Evolutionary conservation across 2,797 vertebrate species (phyloP), one percentile per base, ranked within the genome.

Genomic region (Paedocypris micromegethes): DNA sequence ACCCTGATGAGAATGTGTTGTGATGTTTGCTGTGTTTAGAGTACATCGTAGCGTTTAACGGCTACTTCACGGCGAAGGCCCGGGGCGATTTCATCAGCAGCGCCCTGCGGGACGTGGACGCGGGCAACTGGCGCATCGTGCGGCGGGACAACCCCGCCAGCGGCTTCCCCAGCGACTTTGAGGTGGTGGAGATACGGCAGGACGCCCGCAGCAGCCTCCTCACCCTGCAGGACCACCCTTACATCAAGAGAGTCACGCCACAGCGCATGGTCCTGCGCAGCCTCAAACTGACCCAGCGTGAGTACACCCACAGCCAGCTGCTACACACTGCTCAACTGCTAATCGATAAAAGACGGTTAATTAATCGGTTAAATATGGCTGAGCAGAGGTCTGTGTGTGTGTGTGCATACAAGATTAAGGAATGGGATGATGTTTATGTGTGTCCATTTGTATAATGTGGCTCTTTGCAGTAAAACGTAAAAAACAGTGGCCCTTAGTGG

Each of bases 121-220:
- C 88, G 5, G 86, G 91, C 75, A 92, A 93, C 75, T 99, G 97
- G 97, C 92, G 89, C 85, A 94, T 99, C 41, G 86, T 99, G 66
- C 93, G 92, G 51, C 87, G 97, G 64, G 89, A 96, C 83, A 99
- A 99, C 84, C 94, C 97, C 0, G 97, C 96, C 70, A 94, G 94
- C 1, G 92, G 98, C 85, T 99, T 94, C 66, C 97, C 97, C 4
- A 98, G 96, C 2, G 97, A 99, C 84, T 99, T 99, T 60, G 97
- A 99, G 84, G 90, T 98, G 75, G 90, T 98, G 77, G 92, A 95
- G 84, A 93, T 98, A 72, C 88, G 89, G 2, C 92, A 92, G 72
- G 92, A 90, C 0, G 91, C 94, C 56, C 88, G 79, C 42, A 84
- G 85, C 40, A 92, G 90, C 70, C 86, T 98, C 56, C 86, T 91